Evolutionary conservation across 1,140 invertebrate genomes (phyloP).

Genomic region (Caenorhabditis remanei): DNA sequence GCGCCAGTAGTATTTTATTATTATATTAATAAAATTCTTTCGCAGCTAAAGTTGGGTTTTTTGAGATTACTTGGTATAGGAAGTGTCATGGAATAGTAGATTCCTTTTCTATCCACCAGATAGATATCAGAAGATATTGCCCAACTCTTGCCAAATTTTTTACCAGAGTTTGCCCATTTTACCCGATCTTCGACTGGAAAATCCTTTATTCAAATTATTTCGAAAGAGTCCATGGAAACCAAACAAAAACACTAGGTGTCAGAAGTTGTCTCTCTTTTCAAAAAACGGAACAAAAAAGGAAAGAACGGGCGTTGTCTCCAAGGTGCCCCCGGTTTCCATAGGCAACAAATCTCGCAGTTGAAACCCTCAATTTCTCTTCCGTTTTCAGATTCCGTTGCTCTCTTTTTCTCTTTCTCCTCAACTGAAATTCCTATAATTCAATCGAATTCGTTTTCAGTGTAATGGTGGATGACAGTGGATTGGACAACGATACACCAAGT

Average conservation of each 20-base stretch:
- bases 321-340: background rate
- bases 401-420: background rate
- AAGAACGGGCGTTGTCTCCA: background rate
- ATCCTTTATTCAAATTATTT: background rate
- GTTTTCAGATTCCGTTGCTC: conserved; percentile 13
- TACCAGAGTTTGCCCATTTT: no score
- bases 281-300: background rate
- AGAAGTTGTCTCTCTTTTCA: background rate
- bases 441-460: background rate
- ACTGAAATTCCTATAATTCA: background rate
- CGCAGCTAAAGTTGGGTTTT: background rate
- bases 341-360: conserved; percentile 29
- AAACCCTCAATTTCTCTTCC: conserved; percentile 20
- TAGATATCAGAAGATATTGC: background rate
- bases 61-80: no score
- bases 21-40: background rate
- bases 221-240: background rate
- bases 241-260: background rate
- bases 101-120: no score
- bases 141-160: no score
- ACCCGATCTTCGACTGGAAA: no score
- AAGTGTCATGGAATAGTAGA: background rate
- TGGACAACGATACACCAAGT: conserved; percentile 4
- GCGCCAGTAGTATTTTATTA: background rate
- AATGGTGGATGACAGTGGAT: conserved; percentile 18